A percentile compares a stretch with the other conserved stretches of the same genome.
Conservation (phyloP, 2,113 vertebrate genomes). For the Talpa occidentalis region DNA sequence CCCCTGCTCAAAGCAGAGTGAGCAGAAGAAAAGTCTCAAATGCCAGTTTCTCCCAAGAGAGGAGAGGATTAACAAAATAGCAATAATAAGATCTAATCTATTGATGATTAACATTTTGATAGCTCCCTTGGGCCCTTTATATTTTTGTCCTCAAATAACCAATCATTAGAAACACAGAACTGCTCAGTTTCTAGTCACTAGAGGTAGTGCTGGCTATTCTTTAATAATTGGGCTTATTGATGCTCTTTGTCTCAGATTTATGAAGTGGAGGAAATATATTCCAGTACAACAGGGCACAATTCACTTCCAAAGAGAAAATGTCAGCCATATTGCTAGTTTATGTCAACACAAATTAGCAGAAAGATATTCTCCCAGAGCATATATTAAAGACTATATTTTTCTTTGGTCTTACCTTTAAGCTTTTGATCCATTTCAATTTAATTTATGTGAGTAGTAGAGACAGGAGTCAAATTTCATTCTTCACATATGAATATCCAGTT, state of each 20-base stretch:
- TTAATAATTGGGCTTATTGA: neutral
- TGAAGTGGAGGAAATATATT: neutral
- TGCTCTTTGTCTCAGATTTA: neutral
- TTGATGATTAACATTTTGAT: neutral
- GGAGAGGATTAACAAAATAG: neutral
- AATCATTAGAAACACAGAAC: neutral
- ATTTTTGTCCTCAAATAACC: neutral
- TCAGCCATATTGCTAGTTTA: neutral
- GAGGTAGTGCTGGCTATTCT: neutral
- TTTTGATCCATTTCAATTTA: no score
- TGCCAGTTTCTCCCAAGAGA: neutral
- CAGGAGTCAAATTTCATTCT: no score
- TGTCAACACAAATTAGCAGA: neutral
- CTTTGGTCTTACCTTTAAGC: neutral
- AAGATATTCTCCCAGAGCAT: neutral
- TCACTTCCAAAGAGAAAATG: conserved; percentile 4
- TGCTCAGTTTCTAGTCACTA: neutral
- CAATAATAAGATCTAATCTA: neutral
- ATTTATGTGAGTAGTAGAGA: no score
- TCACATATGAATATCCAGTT: no score
- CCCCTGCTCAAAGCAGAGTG: neutral
- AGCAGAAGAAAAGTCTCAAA: neutral
- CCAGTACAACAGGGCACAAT: neutral
- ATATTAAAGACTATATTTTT: neutral
- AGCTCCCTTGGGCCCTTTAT: neutral